A percentile compares a stretch with the other conserved stretches of the same genome.
Conservation (phyloP, 1,140 invertebrate genomes). For the Samia ricini region DNA sequence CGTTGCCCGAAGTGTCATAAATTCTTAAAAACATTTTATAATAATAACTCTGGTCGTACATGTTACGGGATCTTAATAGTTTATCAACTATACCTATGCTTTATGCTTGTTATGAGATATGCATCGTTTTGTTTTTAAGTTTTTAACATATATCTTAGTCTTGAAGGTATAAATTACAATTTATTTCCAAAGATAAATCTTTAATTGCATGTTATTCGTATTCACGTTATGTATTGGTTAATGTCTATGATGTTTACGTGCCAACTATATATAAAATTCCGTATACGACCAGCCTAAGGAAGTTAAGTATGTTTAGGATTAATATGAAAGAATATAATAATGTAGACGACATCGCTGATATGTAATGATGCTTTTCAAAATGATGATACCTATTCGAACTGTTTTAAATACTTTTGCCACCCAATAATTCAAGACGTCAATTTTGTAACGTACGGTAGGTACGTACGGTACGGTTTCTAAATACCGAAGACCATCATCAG, state of each 20-base stretch:
- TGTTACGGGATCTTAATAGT: slow-evolving; percentile 4
- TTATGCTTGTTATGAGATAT: not conserved
- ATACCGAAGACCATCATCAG: too few relatives aligned
- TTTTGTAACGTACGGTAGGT: too few relatives aligned
- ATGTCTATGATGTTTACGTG: not conserved
- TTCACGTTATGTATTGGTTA: slow-evolving; percentile 2
- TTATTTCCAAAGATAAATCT: slow-evolving; percentile 18
- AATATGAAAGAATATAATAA: not conserved
- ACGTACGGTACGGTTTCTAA: too few relatives aligned
- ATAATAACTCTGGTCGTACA: not conserved
- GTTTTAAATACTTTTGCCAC: too few relatives aligned
- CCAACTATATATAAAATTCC: not conserved
- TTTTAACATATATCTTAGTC: not conserved
- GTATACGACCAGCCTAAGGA: too few relatives aligned
- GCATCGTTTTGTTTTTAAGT: slow-evolving; percentile 8
- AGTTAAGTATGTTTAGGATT: not conserved
- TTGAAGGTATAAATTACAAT: slow-evolving; percentile 14
- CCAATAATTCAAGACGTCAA: too few relatives aligned
- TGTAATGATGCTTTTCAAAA: too few relatives aligned
- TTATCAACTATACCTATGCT: slow-evolving; percentile 2
- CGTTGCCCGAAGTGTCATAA: not conserved
- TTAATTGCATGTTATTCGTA: slow-evolving; percentile 14
- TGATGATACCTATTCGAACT: too few relatives aligned
- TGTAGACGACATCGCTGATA: not conserved
- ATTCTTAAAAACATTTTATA: slow-evolving; percentile 8